Evolutionary conservation across 1,140 invertebrate genomes (phyloP).

Genomic region (Pseudomyrmex sp.): DNA sequence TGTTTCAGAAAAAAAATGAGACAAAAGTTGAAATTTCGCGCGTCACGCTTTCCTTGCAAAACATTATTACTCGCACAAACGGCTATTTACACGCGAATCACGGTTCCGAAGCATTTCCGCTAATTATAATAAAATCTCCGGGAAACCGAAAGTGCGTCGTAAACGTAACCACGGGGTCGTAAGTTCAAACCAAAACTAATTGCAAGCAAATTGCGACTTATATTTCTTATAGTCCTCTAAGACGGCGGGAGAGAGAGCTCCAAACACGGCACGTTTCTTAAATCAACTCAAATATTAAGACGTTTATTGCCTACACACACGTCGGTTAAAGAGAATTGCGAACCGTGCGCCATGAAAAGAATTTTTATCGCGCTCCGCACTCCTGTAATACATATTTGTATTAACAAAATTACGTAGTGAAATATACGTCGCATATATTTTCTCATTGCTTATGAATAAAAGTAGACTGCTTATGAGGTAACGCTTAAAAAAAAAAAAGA

Average conservation of each 20-base stretch:
- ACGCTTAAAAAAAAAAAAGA: background rate
- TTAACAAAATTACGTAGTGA: background rate
- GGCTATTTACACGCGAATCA: slow-evolving; percentile 29
- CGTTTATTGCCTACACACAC: background rate
- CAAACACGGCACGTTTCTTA: background rate
- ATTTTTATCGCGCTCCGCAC: background rate
- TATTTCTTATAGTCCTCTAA: slow-evolving; percentile 1
- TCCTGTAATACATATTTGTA: background rate
- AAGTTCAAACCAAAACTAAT: slow-evolving; percentile 38
- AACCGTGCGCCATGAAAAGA: background rate
- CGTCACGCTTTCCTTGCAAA: background rate
- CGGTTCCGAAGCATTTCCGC: slow-evolving; percentile 14
- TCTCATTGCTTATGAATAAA: slow-evolving; percentile 5
- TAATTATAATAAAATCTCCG: slow-evolving; percentile 49
- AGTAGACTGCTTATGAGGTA: background rate
- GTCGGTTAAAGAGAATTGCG: too few species aligned
- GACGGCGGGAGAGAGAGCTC: background rate
- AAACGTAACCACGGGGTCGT: slow-evolving; percentile 23
- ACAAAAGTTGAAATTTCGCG: background rate
- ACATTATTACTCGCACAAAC: slow-evolving; percentile 26
- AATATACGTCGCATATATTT: background rate
- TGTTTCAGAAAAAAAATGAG: background rate
- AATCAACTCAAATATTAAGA: slow-evolving; percentile 2
- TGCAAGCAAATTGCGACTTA: slow-evolving; percentile 41
- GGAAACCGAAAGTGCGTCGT: slow-evolving; percentile 29